Base-by-base conservation (phyloP, 2,888 invertebrate genomes). In the Clistopyga incitator region DNA sequence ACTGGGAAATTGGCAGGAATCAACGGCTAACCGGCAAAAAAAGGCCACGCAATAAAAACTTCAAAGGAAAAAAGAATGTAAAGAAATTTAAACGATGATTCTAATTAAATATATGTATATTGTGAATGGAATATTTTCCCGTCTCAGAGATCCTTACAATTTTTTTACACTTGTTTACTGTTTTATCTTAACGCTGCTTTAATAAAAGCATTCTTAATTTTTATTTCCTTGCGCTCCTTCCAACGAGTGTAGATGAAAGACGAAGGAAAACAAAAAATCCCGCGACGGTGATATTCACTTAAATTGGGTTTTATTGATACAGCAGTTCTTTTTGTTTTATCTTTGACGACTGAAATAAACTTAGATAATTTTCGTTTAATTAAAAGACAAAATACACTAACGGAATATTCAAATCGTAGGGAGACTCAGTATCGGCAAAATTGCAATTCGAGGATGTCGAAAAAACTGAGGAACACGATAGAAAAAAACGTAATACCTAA, bases 1-100 rank as follows among this genome's bases (percentile, higher is more conserved):
- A 96, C 56, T 98, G 98, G 98, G 98, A 98, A 93, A 95, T 96
- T 47, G 96, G 95, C 20, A 93, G 97, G 29, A 89, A 92, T 82
- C 88, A 92, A 54, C 88, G 90, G 34, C 64, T 91, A 1, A 78
- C 79, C 45, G 87, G 87, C 18, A 85, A 87, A 38, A 88, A 88
- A 79, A 74, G 77, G 75, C 56, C 84, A 45, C 87, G 86, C 65
- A 72, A 76, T 45, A 89, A 89, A 78, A 89, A 78, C 61, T 84
- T 83, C n/a, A 90, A 87, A 74, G 78, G 72, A 38, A 88, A 85
- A 54, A 89, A 87, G 65, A 81, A 65, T 74, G 76, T 74, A n/a
- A 91, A 91, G 74, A 89, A 84, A 80, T 87, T 84, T 13, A 91
- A 88, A 82, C 78, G 82, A 76, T 88, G 84, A 76, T 80, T 82